Evolutionary conservation across 2,888 invertebrate species (phyloP).

Genomic region (Ecliptopera silaceata): DNA sequence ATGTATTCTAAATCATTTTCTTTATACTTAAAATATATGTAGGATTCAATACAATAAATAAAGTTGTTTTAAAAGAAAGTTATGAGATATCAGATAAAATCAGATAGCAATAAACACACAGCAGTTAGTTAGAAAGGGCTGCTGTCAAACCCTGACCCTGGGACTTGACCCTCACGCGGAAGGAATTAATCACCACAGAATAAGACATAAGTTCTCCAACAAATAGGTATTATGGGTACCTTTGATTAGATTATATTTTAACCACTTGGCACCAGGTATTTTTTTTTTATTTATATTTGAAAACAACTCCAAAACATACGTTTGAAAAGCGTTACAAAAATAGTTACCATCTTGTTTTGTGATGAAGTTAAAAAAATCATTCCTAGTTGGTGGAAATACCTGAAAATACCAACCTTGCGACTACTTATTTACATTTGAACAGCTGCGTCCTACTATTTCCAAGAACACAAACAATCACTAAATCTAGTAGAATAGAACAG

Average conservation of each 20-base stretch:
- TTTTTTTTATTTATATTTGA: no score
- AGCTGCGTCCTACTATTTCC: conserved; percentile 43
- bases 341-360: not conserved
- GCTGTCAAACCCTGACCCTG: conserved; percentile 64
- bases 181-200: conserved; percentile 67
- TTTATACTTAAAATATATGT: no score
- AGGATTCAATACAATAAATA: not conserved
- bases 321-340: not conserved
- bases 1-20: no score
- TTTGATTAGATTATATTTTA: not conserved
- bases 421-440: conserved; percentile 36
- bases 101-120: conserved; percentile 5
- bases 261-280: conserved; percentile 1
- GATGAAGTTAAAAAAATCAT: not conserved
- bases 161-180: conserved; percentile 74
- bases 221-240: not conserved
- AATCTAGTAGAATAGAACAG: conserved; percentile 34
- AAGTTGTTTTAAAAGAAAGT: conserved; percentile 5
- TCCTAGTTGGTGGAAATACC: conserved; percentile 7
- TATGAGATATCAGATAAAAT: conserved; percentile 4
- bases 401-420: conserved; percentile 2
- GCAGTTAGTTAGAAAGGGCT: conserved; percentile 41
- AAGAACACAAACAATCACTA: conserved; percentile 42
- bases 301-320: no score
- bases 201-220: conserved; percentile 3